Evolutionary conservation across 2,113 vertebrate genomes (phyloP), one percentile per base, ranked within the genome.

Genomic region (Salminus brasiliensis): DNA sequence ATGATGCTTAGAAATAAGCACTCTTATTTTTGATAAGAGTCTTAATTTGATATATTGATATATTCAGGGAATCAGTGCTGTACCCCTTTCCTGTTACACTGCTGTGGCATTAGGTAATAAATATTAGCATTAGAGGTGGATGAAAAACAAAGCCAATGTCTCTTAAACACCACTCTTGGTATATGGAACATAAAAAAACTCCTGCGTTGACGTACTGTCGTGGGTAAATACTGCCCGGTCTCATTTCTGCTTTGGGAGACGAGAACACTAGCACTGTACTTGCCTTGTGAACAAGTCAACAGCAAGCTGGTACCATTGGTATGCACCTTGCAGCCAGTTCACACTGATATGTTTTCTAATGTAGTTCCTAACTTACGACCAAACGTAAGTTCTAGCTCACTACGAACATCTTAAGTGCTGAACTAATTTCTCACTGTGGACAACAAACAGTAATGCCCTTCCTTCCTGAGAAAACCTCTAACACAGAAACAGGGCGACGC

Each of bases 381-480:
- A 52, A 32, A 21, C 11, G 72, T 27, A 53, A 63, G 73, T n/a
- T 32, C 57, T 47, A 81, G 30, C 71, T 27, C 49, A 67, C 69
- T 29, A 49, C 27, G 63, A 32, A 80, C 63, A 68, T 68, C 47
- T 57, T 45, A 52, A 65, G 53, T 36, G 39, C 52, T 47, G 67
- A 15, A 41, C 43, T 41, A 66, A 55, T 29, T 55, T 36, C 36
- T 49, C 25, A 82, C 16, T 23, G 27, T 49, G 49, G 52, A 65
- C 23, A 9, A 76, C 65, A 55, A 63, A 71, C 74, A 71, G 39
- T 75, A 81, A 68, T 75, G 79, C 65, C 72, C 72, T 47, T 75
- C 55, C 34, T 76, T 76, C 78, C 78, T 79, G 78, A 79, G 74
- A 77, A 47, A 53, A 72, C 30, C 43, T 76, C 68, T 45, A 45